These are phyloP conservation scores for Menidia beryllina DNA, from an alignment of 2,113 vertebrate species.

Conservation along the genomic window DNA sequence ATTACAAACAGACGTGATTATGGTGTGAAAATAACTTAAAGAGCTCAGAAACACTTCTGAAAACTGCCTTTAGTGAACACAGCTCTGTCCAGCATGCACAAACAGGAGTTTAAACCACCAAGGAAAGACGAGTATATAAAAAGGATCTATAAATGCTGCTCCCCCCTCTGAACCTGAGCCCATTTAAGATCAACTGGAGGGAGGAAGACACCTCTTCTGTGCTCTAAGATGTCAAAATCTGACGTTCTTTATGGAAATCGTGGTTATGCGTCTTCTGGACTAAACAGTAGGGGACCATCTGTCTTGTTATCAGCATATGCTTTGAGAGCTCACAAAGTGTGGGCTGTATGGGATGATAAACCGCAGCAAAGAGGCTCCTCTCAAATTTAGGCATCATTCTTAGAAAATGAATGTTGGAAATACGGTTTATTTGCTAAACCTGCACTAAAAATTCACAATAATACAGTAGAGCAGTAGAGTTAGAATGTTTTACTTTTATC, in stretches of 20 bases:
- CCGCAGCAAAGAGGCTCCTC: no score
- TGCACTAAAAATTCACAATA: no score
- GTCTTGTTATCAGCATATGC: not conserved
- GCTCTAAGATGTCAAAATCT: not conserved
- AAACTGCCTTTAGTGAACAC: not conserved
- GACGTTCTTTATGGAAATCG: not conserved
- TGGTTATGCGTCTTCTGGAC: not conserved
- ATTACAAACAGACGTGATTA: not conserved
- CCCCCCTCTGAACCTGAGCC: not conserved
- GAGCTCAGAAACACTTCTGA: not conserved
- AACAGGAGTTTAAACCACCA: not conserved
- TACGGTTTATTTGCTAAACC: not conserved
- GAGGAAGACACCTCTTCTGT: not conserved
- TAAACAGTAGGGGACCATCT: not conserved
- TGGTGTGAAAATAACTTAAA: not conserved
- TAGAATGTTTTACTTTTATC: conserved; percentile 15
- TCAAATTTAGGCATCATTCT: not conserved
- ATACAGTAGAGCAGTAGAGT: not conserved
- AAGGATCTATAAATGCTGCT: not conserved
- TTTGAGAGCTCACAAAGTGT: not conserved
- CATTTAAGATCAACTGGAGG: not conserved
- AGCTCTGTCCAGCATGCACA: not conserved
- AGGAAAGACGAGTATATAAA: not conserved
- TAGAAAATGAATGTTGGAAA: not conserved
- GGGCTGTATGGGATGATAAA: not conserved